Evolutionary conservation across 2,888 invertebrate genomes (phyloP).

Genomic region (Pristionchus entomophagus): DNA sequence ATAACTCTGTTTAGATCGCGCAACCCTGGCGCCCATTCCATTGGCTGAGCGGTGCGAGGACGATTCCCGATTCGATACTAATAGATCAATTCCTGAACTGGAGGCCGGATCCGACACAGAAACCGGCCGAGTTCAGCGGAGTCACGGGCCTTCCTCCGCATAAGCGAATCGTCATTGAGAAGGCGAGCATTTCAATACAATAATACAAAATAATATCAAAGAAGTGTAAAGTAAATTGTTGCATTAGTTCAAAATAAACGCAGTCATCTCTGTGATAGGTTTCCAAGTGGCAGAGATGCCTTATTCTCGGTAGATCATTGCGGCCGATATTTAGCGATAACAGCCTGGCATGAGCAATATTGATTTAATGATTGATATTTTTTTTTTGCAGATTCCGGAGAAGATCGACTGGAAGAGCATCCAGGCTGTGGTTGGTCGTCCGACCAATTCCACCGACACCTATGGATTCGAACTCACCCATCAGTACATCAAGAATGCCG

Average conservation of each 20-base stretch:
- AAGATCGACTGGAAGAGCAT: constrained; percentile 39
- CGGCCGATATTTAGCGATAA: no score
- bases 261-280: no score
- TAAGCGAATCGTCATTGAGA: not conserved
- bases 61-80: constrained; percentile 43
- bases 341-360: not conserved
- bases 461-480: constrained; percentile 18
- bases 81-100: constrained; percentile 41
- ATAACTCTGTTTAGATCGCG: not conserved
- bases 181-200: not conserved
- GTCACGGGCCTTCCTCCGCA: not conserved
- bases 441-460: not conserved
- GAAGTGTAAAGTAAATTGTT: no score
- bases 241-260: no score
- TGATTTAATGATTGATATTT: not conserved
- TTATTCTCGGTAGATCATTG: no score
- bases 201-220: no score
- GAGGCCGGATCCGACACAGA: not conserved
- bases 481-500: constrained; percentile 32
- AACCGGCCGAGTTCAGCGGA: not conserved
- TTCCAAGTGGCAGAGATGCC: no score
- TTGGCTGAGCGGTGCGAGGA: constrained; percentile 33
- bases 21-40: constrained; percentile 32
- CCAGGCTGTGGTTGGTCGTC: constrained; percentile 11
- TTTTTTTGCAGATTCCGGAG: not conserved